A percentile compares a stretch with the other conserved stretches of the same genome.
Evolutionary conservation across 2,888 invertebrate species (phyloP).

Genomic region (Sesia apiformis): DNA sequence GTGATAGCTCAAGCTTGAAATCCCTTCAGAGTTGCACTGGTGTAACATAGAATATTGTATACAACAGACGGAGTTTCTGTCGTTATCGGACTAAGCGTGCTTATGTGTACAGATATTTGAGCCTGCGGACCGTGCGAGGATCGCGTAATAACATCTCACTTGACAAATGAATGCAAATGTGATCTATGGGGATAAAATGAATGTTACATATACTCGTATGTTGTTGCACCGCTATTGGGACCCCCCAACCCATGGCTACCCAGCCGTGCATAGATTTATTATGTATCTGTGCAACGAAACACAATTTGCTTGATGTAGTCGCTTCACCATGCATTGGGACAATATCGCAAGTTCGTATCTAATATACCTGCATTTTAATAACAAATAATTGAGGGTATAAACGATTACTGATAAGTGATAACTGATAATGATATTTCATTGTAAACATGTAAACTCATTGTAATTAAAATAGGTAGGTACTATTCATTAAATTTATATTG

Average conservation of each 20-base stretch:
- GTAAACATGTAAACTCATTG: too few species aligned
- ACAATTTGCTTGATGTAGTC: slow-evolving; percentile 22
- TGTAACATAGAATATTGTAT: neutral
- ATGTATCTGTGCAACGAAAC: slow-evolving; percentile 6
- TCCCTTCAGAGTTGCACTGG: neutral
- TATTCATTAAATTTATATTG: too few species aligned
- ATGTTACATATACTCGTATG: slow-evolving; percentile 6
- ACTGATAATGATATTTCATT: too few species aligned
- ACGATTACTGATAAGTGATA: too few species aligned
- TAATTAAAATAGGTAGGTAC: too few species aligned
- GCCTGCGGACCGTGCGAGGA: neutral
- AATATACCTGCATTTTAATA: too few species aligned
- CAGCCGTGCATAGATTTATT: slow-evolving; percentile 3
- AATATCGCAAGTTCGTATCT: too few species aligned
- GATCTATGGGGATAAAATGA: slow-evolving; percentile 12
- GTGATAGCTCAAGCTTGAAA: neutral
- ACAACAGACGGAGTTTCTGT: too few species aligned
- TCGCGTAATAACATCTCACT: slow-evolving; percentile 3
- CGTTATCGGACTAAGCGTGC: too few species aligned
- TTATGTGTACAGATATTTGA: too few species aligned
- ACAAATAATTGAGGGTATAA: too few species aligned
- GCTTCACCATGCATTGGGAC: neutral
- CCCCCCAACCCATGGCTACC: too few species aligned
- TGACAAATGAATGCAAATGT: slow-evolving; percentile 26
- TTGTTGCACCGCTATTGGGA: neutral